Evolutionary conservation across 1,140 invertebrate genomes (phyloP).

Genomic region (Cephus cinctus): DNA sequence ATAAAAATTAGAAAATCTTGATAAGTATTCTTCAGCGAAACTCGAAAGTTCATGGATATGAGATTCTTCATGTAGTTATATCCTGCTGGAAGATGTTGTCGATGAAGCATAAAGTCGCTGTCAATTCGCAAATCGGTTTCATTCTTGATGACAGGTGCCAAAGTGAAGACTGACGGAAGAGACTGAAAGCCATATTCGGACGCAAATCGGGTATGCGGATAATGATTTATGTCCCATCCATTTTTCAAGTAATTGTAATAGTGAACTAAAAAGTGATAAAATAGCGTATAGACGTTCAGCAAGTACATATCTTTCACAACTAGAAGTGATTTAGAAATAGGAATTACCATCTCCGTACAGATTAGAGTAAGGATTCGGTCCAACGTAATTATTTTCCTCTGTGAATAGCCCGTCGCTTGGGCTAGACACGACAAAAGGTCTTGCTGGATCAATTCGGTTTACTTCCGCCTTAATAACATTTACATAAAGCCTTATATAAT

Average conservation of each 20-base stretch:
- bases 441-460: slow-evolving; percentile 59
- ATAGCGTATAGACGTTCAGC: too few species aligned
- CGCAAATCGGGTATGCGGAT: slow-evolving; percentile 80
- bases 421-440: slow-evolving; percentile 82
- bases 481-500: slow-evolving; percentile 88
- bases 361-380: slow-evolving; percentile 73
- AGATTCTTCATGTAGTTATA: slow-evolving; percentile 62
- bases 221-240: slow-evolving; percentile 76
- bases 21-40: slow-evolving; percentile 56
- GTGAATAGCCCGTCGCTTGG: slow-evolving; percentile 87
- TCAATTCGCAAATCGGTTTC: slow-evolving; percentile 62
- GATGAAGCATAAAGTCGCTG: slow-evolving; percentile 67
- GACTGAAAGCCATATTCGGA: slow-evolving; percentile 97
- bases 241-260: slow-evolving; percentile 87
- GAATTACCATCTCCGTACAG: slow-evolving; percentile 89
- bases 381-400: slow-evolving; percentile 73
- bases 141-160: slow-evolving; percentile 58
- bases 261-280: slow-evolving; percentile 67
- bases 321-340: too few species aligned
- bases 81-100: slow-evolving; percentile 82
- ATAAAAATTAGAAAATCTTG: slow-evolving; percentile 58
- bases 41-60: slow-evolving; percentile 62
- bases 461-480: slow-evolving; percentile 73
- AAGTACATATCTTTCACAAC: too few species aligned
- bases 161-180: slow-evolving; percentile 69